A percentile compares a stretch with the other conserved stretches of the same genome.
phyloP scores from a whole-genome alignment of 2,888 invertebrate genomes.

The Phania funesta region DNA sequence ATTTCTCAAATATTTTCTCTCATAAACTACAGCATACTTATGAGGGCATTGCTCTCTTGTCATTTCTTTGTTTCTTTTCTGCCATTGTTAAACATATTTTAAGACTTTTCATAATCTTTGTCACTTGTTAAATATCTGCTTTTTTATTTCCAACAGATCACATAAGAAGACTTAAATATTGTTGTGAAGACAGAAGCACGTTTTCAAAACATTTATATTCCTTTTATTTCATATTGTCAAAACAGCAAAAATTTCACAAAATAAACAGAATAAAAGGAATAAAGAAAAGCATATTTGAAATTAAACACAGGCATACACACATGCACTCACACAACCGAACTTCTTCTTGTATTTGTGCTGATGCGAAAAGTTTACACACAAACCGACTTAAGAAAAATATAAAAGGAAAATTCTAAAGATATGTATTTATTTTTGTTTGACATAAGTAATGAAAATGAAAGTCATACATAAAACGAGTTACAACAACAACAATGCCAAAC shows the following conservation, averaged over 20 bases:
- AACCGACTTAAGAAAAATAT: background rate
- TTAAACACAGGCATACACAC: background rate
- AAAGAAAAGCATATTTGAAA: background rate
- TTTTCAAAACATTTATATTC: constrained; percentile 38
- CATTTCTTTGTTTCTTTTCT: background rate
- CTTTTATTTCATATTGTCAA: constrained; percentile 37
- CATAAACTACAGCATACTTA: background rate
- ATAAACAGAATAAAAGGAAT: constrained; percentile 16
- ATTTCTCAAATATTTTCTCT: no score
- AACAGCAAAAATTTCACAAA: constrained; percentile 43
- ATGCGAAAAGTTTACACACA: background rate
- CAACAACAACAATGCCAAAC: constrained; percentile 12
- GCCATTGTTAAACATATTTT: background rate
- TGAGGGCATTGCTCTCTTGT: background rate
- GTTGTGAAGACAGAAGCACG: constrained; percentile 9
- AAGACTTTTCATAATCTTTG: background rate
- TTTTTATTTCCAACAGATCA: constrained; percentile 2
- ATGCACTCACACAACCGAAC: background rate
- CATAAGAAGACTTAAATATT: constrained; percentile 17
- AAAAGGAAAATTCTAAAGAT: constrained; percentile 16
- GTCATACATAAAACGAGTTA: constrained; percentile 18
- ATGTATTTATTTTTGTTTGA: constrained; percentile 12
- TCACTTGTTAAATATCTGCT: background rate
- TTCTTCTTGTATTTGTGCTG: background rate
- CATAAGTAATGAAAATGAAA: constrained; percentile 46